Conservation (phyloP, 2,888 invertebrate genomes). For the Acanthococcus lagerstroemiae region DNA sequence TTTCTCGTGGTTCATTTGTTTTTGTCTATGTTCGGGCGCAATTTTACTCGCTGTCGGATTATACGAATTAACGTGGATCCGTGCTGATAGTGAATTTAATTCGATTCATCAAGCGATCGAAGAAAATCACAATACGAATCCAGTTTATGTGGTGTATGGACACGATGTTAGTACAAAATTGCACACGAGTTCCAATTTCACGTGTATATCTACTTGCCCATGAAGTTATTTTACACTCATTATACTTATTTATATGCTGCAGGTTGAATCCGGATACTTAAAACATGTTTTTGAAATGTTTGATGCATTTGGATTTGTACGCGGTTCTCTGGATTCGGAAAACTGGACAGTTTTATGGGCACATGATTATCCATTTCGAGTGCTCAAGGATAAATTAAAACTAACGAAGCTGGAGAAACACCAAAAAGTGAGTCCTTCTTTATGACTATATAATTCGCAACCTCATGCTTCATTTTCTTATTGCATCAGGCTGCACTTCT, state of each 20-base stretch:
- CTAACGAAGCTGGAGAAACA: slow-evolving; percentile 54
- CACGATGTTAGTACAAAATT: slow-evolving; percentile 26
- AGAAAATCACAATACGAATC: neutral
- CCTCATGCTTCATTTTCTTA: no score
- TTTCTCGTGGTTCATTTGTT: slow-evolving; percentile 12
- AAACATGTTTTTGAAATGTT: slow-evolving; percentile 73
- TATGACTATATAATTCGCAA: no score
- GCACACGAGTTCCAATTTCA: no score
- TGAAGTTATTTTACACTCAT: no score
- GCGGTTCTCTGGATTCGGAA: slow-evolving; percentile 46
- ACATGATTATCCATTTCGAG: slow-evolving; percentile 79
- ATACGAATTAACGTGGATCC: slow-evolving; percentile 10
- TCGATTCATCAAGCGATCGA: neutral
- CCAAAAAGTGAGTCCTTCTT: slow-evolving; percentile 49
- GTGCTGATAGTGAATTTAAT: neutral
- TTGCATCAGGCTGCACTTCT: no score
- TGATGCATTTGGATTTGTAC: slow-evolving; percentile 60
- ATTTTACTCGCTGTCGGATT: slow-evolving; percentile 4
- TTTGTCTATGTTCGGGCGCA: slow-evolving; percentile 2
- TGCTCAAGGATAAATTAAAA: slow-evolving; percentile 46
- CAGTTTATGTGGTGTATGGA: slow-evolving; percentile 17
- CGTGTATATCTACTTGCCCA: no score
- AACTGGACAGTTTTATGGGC: slow-evolving; percentile 88
- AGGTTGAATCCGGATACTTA: slow-evolving; percentile 56
- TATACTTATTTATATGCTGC: slow-evolving; percentile 7